phyloP scores from a whole-genome alignment of 2,113 vertebrate species.

The Pelodiscus sinensis region DNA sequence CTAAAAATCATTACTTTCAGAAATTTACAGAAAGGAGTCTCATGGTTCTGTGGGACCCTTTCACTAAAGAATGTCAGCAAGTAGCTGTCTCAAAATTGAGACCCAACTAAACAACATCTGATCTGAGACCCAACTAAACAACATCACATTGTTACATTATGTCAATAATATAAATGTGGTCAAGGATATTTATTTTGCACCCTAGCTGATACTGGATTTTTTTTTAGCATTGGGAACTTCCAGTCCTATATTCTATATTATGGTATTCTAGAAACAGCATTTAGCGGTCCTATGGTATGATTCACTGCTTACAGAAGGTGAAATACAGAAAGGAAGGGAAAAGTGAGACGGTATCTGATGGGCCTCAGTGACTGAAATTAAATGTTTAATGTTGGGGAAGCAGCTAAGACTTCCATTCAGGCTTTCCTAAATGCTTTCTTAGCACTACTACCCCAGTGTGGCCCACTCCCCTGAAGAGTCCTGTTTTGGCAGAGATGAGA shows the following conservation, averaged over 20 bases:
- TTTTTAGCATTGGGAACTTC: neutral
- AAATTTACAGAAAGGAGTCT: neutral
- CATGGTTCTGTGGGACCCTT: neutral
- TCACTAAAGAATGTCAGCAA: neutral
- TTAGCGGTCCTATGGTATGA: neutral
- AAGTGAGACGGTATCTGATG: neutral
- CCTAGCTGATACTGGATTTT: neutral
- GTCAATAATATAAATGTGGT: neutral
- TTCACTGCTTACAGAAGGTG: neutral
- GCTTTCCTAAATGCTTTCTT: neutral
- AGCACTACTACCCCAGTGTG: neutral
- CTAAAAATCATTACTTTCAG: neutral
- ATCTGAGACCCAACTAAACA: neutral
- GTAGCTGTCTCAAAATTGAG: neutral
- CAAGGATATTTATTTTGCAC: too few species aligned
- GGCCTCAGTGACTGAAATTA: neutral
- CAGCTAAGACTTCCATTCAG: neutral
- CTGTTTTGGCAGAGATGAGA: neutral
- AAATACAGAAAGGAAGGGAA: neutral
- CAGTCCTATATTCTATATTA: neutral
- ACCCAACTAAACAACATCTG: fast-evolving
- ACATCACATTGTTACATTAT: neutral
- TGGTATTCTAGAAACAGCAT: neutral
- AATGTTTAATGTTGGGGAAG: neutral
- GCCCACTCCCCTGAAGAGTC: neutral